Percentiles rank a stretch among this genome's conserved stretches.
Evolutionary conservation across 2,888 invertebrate genomes (phyloP).

Genomic region (Amblyjoppa proteus): DNA sequence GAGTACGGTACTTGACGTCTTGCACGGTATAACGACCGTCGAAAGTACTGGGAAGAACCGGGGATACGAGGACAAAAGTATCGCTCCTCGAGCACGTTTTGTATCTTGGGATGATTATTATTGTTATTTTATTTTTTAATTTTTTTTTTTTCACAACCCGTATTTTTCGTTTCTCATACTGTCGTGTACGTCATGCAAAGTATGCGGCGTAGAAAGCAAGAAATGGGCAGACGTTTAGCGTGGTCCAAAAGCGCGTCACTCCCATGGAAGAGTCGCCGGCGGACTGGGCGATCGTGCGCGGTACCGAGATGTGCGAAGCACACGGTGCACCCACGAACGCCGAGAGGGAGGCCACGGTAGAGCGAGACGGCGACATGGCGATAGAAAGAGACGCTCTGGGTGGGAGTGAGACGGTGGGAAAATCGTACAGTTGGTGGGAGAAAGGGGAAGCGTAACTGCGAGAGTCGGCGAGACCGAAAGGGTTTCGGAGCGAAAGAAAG

Average conservation of each 20-base stretch:
- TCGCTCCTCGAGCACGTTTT: constrained; percentile 55
- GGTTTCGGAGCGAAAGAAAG: constrained; percentile 53
- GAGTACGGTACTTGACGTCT: background rate
- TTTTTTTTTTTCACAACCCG: background rate
- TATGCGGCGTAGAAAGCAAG: constrained; percentile 28
- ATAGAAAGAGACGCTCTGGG: constrained; percentile 68
- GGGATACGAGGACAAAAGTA: constrained; percentile 15
- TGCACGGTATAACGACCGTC: constrained; percentile 10
- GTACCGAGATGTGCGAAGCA: constrained; percentile 69
- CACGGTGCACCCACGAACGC: constrained; percentile 46
- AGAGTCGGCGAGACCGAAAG: constrained; percentile 40
- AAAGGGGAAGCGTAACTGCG: constrained; percentile 42
- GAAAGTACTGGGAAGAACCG: constrained; percentile 17
- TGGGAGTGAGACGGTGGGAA: constrained; percentile 51
- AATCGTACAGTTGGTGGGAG: constrained; percentile 40
- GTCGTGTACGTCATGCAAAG: constrained; percentile 33
- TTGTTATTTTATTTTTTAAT: background rate
- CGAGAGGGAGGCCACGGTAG: constrained; percentile 21
- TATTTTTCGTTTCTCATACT: background rate
- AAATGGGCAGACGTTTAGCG: constrained; percentile 50
- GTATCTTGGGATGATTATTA: constrained; percentile 2
- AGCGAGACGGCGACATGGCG: constrained; percentile 74
- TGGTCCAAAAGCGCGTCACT: constrained; percentile 75
- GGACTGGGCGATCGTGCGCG: constrained; percentile 77
- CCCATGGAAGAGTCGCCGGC: constrained; percentile 82